These are phyloP conservation scores for Hylaeus volcanicus DNA, from an alignment of 1,140 invertebrate species.

Conservation along the genomic window DNA sequence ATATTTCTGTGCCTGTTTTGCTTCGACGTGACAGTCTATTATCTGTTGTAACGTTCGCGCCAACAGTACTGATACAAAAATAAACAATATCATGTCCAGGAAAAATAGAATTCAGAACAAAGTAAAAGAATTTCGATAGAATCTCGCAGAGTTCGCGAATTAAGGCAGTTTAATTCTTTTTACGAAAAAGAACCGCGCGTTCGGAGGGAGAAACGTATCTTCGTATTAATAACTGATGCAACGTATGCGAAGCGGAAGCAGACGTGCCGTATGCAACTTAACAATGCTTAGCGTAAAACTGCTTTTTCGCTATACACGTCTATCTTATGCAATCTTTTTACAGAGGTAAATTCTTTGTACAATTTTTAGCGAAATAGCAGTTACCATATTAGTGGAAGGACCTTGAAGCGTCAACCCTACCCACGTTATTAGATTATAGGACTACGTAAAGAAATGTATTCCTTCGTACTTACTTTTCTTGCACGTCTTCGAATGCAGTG, in stretches of 20 bases:
- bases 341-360: background rate
- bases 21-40: conserved; percentile 74
- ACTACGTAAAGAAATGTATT: conserved; percentile 16
- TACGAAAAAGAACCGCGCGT: background rate
- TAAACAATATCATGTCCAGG: conserved; percentile 42
- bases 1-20: conserved; percentile 80
- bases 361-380: conserved; percentile 56
- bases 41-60: conserved; percentile 65
- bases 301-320: conserved; percentile 51
- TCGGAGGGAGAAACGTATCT: background rate
- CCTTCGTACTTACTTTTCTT: conserved; percentile 83
- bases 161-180: background rate
- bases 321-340: conserved; percentile 6
- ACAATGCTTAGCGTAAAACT: conserved; percentile 51
- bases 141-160: background rate
- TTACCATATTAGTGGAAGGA: conserved; percentile 68
- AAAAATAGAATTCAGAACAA: background rate
- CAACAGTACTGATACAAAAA: conserved; percentile 73
- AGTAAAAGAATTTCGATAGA: background rate
- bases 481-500: conserved; percentile 81
- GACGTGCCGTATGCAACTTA: conserved; percentile 69
- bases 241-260: conserved; percentile 67
- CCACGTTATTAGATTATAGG: conserved; percentile 25
- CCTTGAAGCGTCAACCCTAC: conserved; percentile 51
- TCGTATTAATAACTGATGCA: conserved; percentile 20